phyloP scores from a whole-genome alignment of 2,113 vertebrate genomes.

The Cyanoramphus novaezelandiae region DNA sequence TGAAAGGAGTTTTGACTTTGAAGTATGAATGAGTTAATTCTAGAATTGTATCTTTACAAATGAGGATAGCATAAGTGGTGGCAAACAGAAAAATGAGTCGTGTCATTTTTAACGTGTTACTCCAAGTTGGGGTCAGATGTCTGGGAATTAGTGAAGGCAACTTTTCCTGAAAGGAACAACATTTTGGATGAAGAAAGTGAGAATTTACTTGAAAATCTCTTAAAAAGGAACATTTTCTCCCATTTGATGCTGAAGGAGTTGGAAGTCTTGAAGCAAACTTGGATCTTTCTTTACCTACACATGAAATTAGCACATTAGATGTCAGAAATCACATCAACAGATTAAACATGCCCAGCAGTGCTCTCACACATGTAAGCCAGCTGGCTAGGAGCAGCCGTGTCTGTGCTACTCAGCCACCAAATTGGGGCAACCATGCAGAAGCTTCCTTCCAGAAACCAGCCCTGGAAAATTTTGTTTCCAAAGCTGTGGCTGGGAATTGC shows the following conservation, averaged over 20 bases:
- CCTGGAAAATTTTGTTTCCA: background rate
- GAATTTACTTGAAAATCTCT: background rate
- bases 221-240: background rate
- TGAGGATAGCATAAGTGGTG: background rate
- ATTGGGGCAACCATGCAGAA: background rate
- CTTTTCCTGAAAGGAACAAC: background rate
- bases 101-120: background rate
- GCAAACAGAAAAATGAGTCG: background rate
- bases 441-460: background rate
- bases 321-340: background rate
- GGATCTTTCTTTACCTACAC: background rate
- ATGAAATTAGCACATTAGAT: background rate
- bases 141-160: background rate
- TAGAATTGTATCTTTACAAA: background rate
- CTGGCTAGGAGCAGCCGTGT: background rate
- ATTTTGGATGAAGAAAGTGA: background rate
- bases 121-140: background rate
- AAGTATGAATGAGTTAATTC: background rate
- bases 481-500: background rate
- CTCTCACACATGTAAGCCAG: rapidly evolving
- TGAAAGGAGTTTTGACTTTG: background rate
- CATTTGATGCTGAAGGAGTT: background rate
- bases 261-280: background rate
- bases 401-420: background rate
- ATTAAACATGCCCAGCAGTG: background rate